Evolutionary conservation across 2,888 invertebrate species (phyloP).

Genomic region (Megaustenia siamemsis): DNA sequence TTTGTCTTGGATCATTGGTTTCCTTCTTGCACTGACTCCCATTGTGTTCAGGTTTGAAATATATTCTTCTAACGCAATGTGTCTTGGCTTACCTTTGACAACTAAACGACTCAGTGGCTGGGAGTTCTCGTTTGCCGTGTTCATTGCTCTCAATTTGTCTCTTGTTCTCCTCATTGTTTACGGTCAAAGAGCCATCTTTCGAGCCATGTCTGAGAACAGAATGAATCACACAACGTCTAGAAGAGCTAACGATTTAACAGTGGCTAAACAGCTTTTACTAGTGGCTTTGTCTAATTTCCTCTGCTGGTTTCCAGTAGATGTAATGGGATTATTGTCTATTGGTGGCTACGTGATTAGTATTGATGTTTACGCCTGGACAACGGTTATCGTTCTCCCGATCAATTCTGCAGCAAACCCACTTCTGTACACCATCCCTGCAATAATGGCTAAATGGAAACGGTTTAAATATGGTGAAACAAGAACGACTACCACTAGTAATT

Average conservation of each 20-base stretch:
- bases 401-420: constrained; percentile 50
- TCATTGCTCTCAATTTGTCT: constrained; percentile 72
- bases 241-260: constrained; percentile 61
- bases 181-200: constrained; percentile 74
- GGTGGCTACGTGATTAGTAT: constrained; percentile 10
- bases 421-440: constrained; percentile 40
- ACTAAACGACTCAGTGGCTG: background rate
- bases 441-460: constrained; percentile 14
- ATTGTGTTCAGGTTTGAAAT: too few species aligned
- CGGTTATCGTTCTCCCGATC: constrained; percentile 40
- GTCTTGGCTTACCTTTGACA: constrained; percentile 7
- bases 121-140: constrained; percentile 47
- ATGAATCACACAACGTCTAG: background rate
- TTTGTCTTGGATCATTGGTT: constrained; percentile 53
- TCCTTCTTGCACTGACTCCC: background rate
- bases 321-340: constrained; percentile 16
- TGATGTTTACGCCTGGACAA: constrained; percentile 21
- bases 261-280: constrained; percentile 71
- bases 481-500: too few species aligned
- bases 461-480: too few species aligned
- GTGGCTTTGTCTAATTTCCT: constrained; percentile 70
- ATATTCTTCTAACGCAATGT: background rate
- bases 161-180: constrained; percentile 72
- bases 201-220: constrained; percentile 30
- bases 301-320: constrained; percentile 70